Evolutionary conservation across 2,888 invertebrate species (phyloP).

Genomic region (Eilema depressum): DNA sequence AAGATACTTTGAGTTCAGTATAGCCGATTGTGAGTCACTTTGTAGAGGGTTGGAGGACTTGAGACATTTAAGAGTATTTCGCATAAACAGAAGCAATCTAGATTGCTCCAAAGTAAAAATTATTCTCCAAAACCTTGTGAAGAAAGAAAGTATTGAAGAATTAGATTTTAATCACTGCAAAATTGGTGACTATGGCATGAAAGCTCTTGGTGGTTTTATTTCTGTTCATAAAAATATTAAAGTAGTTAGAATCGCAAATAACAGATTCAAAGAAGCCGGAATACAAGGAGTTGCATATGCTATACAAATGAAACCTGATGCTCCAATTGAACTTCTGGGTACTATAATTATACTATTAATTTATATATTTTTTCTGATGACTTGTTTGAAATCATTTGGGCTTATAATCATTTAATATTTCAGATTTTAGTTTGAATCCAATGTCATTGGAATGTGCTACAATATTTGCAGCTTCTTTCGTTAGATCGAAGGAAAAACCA

Average conservation of each 20-base stretch:
- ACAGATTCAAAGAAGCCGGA: constrained; percentile 85
- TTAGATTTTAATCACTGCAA: constrained; percentile 89
- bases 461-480: constrained; percentile 86
- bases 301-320: constrained; percentile 80
- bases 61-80: constrained; percentile 79
- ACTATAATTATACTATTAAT: constrained; percentile 16
- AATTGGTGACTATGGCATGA: constrained; percentile 88
- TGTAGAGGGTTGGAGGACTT: constrained; percentile 84
- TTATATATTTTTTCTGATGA: background rate
- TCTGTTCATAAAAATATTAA: constrained; percentile 79
- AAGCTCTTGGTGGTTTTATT: constrained; percentile 88
- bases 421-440: constrained; percentile 88
- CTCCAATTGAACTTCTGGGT: constrained; percentile 82
- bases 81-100: constrained; percentile 88
- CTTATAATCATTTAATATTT: constrained; percentile 5
- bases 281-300: constrained; percentile 85
- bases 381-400: background rate
- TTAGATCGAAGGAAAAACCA: constrained; percentile 85
- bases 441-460: constrained; percentile 87
- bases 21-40: constrained; percentile 86
- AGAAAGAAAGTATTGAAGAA: constrained; percentile 84
- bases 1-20: constrained; percentile 88
- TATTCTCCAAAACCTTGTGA: constrained; percentile 84
- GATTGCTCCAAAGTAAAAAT: constrained; percentile 87
- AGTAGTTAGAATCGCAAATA: constrained; percentile 84